Evolutionary conservation across 2,113 vertebrate species (phyloP).

Genomic region (Spizaetus ornatus): DNA sequence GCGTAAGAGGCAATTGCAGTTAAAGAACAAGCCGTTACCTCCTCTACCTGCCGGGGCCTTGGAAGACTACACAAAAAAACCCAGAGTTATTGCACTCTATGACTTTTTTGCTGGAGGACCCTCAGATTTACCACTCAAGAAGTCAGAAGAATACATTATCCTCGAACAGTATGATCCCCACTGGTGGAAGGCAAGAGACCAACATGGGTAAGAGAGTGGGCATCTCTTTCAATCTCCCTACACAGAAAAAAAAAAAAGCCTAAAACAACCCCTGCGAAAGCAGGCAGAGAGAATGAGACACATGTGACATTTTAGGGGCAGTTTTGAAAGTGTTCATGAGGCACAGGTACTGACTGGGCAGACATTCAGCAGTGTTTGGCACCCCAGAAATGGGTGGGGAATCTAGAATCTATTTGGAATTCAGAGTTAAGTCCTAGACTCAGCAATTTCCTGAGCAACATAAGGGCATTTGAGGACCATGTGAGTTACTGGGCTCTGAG

Average conservation of each 20-base stretch:
- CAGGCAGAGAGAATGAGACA: not conserved
- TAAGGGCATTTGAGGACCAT: not conserved
- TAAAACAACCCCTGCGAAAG: not conserved
- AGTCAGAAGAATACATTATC: conserved; percentile 82
- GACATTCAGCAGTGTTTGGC: not conserved
- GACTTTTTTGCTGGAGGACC: conserved; percentile 81
- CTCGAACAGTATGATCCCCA: conserved; percentile 82
- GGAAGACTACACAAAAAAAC: conserved; percentile 9
- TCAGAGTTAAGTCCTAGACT: not conserved
- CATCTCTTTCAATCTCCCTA: not conserved
- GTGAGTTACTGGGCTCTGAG: not conserved
- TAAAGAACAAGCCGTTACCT: conserved; percentile 74
- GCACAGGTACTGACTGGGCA: not conserved
- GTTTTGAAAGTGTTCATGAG: not conserved
- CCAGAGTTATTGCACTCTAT: conserved; percentile 81
- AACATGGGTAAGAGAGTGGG: conserved; percentile 69
- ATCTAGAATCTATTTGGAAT: not conserved
- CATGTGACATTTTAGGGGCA: not conserved
- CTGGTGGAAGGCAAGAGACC: conserved; percentile 89
- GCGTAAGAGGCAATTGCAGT: conserved; percentile 36
- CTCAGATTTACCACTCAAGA: conserved; percentile 65
- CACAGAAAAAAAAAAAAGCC: not conserved
- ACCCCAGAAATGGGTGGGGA: not conserved
- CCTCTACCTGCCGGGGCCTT: conserved; percentile 66
- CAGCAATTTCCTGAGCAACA: not conserved